Evolutionary conservation across 2,888 invertebrate genomes (phyloP).

Genomic region (Sialis fuliginosa): DNA sequence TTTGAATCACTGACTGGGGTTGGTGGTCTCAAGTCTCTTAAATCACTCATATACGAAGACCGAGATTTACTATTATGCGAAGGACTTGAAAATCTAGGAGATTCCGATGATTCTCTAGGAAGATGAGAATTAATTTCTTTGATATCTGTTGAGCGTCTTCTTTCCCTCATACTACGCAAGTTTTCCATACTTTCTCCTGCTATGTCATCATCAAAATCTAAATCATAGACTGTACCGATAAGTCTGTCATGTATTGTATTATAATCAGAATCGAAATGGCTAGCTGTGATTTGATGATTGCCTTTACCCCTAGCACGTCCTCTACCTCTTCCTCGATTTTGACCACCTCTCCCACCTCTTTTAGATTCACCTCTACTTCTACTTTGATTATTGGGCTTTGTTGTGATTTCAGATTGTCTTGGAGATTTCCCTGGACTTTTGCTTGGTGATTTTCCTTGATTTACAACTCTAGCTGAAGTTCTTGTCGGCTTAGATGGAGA

Average conservation of each 20-base stretch:
- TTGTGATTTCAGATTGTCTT: slow-evolving; percentile 33
- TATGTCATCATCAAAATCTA: slow-evolving; percentile 70
- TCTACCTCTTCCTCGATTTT: slow-evolving; percentile 23
- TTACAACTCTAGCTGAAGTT: slow-evolving; percentile 41
- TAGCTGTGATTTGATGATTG: slow-evolving; percentile 14
- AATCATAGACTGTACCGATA: slow-evolving; percentile 74
- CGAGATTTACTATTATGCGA: slow-evolving; percentile 23
- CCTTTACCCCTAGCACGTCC: slow-evolving; percentile 25
- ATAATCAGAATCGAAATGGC: slow-evolving; percentile 31
- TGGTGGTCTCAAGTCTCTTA: slow-evolving; percentile 24
- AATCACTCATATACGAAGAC: slow-evolving; percentile 23
- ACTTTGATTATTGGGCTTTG: slow-evolving; percentile 28
- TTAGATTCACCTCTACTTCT: slow-evolving; percentile 27
- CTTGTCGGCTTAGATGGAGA: slow-evolving; percentile 39
- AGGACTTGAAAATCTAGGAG: slow-evolving; percentile 38
- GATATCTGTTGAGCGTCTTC: slow-evolving; percentile 54
- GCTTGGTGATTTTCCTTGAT: slow-evolving; percentile 45
- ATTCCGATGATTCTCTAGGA: slow-evolving; percentile 31
- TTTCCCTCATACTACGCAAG: slow-evolving; percentile 60
- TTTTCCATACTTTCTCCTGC: slow-evolving; percentile 57
- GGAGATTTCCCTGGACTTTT: slow-evolving; percentile 55
- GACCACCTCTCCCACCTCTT: slow-evolving; percentile 17
- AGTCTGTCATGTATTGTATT: slow-evolving; percentile 65
- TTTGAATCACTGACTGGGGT: slow-evolving; percentile 26
- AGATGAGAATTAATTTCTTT: slow-evolving; percentile 32